A percentile compares a stretch with the other conserved stretches of the same genome.
Evolutionary conservation across 2,113 vertebrate genomes (phyloP).

Genomic region (Pan paniscus): DNA sequence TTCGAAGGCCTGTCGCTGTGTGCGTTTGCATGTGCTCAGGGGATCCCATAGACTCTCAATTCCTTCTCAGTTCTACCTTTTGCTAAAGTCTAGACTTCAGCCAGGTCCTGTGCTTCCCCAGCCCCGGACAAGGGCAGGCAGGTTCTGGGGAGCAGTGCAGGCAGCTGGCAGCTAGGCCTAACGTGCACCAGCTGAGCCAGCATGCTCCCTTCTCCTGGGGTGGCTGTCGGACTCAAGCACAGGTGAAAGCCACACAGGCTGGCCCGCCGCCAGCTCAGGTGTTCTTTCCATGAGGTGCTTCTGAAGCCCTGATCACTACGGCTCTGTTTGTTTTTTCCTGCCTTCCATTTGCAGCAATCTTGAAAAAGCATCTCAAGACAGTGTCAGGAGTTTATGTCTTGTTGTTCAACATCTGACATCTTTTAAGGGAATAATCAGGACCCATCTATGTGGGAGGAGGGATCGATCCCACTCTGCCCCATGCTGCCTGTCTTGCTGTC

Average conservation of each 20-base stretch:
- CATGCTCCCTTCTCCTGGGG: not conserved
- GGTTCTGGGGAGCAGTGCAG: not conserved
- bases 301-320: accelerated
- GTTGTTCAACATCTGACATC: not conserved
- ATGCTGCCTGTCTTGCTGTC: not conserved
- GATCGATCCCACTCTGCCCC: not conserved
- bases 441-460: not conserved
- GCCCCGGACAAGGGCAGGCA: accelerated
- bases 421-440: not conserved
- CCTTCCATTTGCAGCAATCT: not conserved
- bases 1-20: accelerated
- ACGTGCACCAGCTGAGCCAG: not conserved
- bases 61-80: accelerated
- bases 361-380: not conserved
- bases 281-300: not conserved
- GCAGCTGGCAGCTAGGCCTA: not conserved
- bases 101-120: accelerated
- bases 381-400: not conserved
- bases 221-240: not conserved
- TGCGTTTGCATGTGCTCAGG: accelerated
- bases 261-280: too few species aligned
- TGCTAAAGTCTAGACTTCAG: accelerated
- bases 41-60: accelerated
- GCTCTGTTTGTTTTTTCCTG: not conserved
- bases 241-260: not conserved